Base-by-base conservation (phyloP, 2,797 vertebrate species). In the Craterocephalus amniculus region DNA sequence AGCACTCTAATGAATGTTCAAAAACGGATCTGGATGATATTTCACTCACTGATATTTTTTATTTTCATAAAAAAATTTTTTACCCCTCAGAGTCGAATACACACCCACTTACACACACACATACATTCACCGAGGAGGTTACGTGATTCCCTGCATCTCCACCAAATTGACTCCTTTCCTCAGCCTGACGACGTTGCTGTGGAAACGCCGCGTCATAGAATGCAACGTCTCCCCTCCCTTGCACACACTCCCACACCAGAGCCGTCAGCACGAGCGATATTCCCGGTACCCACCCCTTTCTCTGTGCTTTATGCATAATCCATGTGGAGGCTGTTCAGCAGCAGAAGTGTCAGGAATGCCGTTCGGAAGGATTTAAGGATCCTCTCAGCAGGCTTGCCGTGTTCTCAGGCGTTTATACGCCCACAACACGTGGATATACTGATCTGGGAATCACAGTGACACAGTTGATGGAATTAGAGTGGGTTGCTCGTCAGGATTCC, bases 191-290 rank as follows among this genome's bases (percentile, higher is more conserved):
- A 88, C 57, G 91, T 91, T 92, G 81, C 89, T 63, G 14, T 92
- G 91, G 92, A 85, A 90, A 92, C 89, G 52, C 69, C 74, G 81
- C 76, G 52, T 86, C 88, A 85, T 72, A 74, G 77, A 79, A 64
- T 72, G 65, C 65, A 63, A 63, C 65, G 70, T 79, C 83, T 80
- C 78, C 81, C 68, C 72, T 87, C 72, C 56, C 43, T 49, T 57
- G 48, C 66, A 26, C 79, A 31, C 79, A 70, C 85, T 56, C 87
- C 70, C 87, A 80, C 84, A 78, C 55, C 67, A 31, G 82, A 80
- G 66, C 27, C 71, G 76, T 49, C 34, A 14, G 63, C 58, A 51
- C n/a, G 29, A 87, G 80, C 35, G 83, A 86, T 68, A 82, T 85
- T 88, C 88, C 89, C 58, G 12, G 79, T 60, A 4, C 76, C 76